Evolutionary conservation across 2,113 vertebrate species (phyloP).

Genomic region (Melanocharis versteri): DNA sequence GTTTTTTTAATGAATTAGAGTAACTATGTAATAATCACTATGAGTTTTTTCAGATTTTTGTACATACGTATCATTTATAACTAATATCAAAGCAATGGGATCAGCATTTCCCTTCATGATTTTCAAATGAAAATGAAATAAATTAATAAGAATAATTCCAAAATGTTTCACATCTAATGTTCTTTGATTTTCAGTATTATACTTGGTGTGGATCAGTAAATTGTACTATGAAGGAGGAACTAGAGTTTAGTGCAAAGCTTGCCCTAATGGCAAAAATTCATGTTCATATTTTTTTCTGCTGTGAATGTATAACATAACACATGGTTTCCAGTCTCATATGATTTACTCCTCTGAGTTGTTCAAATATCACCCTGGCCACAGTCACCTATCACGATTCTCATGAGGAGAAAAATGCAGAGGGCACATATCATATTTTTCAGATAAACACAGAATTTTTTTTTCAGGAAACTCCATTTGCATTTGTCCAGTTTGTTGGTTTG

Average conservation of each 20-base stretch:
- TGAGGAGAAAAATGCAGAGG: neutral
- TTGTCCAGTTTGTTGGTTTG: neutral
- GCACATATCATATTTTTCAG: neutral
- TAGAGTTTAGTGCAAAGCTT: neutral
- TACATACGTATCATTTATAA: neutral
- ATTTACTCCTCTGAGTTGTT: neutral
- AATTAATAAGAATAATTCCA: neutral
- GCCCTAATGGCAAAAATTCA: neutral
- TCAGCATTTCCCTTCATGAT: neutral
- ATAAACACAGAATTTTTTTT: neutral
- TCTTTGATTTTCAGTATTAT: neutral
- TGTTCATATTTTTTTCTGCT: neutral
- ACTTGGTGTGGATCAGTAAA: neutral
- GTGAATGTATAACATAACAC: neutral
- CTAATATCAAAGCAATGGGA: neutral
- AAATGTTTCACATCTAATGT: neutral
- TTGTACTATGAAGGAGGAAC: neutral
- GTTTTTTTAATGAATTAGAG: neutral
- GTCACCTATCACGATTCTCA: neutral
- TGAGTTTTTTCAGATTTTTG: neutral
- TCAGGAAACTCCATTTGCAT: neutral
- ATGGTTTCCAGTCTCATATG: neutral
- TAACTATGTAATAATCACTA: neutral
- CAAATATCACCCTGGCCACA: neutral
- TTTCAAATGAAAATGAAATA: neutral